Conservation (phyloP, 2,888 invertebrate species). For the Ormyrus thymus region DNA sequence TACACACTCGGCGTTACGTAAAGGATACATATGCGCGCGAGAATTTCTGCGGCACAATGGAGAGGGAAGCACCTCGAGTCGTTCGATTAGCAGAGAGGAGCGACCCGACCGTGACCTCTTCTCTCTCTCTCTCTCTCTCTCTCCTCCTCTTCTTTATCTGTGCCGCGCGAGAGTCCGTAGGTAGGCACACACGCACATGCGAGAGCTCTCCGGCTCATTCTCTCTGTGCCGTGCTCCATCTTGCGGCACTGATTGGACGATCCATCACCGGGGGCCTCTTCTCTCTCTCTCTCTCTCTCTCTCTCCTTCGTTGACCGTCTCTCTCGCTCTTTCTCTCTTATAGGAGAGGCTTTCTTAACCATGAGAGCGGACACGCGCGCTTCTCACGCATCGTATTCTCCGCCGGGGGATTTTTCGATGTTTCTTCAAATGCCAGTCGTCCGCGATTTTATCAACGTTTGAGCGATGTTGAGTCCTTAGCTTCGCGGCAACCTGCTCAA, state of each 20-base stretch:
- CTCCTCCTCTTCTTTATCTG: conserved; percentile 52
- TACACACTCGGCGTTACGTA: conserved; percentile 29
- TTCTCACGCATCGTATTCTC: conserved; percentile 52
- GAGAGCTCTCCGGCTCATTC: conserved; percentile 41
- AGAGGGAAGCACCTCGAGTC: conserved; percentile 64
- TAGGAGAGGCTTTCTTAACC: conserved; percentile 39
- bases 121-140: conserved; percentile 55
- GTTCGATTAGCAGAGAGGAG: conserved; percentile 73
- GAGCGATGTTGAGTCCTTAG: conserved; percentile 28
- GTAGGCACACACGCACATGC: conserved; percentile 2
- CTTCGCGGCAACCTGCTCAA: conserved; percentile 7
- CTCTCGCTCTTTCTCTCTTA: conserved; percentile 47
- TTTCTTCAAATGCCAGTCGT: conserved; percentile 52
- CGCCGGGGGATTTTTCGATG: conserved; percentile 46
- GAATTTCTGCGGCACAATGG: conserved; percentile 60
- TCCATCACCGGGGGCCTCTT: conserved; percentile 75
- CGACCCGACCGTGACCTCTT: conserved; percentile 74
- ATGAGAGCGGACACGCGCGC: conserved; percentile 61
- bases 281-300: conserved; percentile 53
- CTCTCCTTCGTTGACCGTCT: conserved; percentile 58
- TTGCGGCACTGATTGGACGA: conserved; percentile 79
- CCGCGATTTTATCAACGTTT: conserved; percentile 51
- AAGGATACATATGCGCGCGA: conserved; percentile 51
- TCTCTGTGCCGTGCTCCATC: conserved; percentile 72
- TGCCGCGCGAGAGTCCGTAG: conserved; percentile 15